Evolutionary conservation across 37 sponge, comb jelly and placozoan species (phyloP), one percentile per base, ranked within the genome.

Genomic region (Hexactinellida sp.): DNA sequence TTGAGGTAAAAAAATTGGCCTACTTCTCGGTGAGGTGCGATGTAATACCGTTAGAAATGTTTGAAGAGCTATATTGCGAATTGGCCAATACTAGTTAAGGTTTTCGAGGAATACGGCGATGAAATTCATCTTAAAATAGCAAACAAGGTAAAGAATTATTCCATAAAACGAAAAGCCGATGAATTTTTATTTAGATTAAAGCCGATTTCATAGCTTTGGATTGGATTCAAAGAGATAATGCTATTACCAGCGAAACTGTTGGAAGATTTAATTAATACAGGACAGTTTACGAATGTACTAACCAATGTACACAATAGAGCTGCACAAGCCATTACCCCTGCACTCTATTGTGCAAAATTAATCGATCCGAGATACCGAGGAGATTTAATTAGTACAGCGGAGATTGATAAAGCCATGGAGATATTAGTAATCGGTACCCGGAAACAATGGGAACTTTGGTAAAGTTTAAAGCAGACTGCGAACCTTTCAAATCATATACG

Each of bases 131-230:
- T 63, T 10, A 63, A 63, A 7, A 63, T 63, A 47, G 76, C 76
- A 25, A 63, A 63, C 76, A 63, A 63, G 76, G 76, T 63, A 10
- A 63, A 32, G 76, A 63, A 63, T 63, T 63, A 63, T 28, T 63
- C 76, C 30, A 63, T 63, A 63, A 23, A 63, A 63, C 76, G 76
- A 25, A 63, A 63, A 3, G 76, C 76, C 30, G 76, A 28, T 5
- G 76, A 63, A n/a, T 63, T 63, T 63, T 28, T 63, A 63, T 7
- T 63, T 63, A 63, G 76, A 63, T 63, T 63, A 63, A n/a, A 25
- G 30, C 76, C 76, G 30, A 63, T 63, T 63, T 63, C 76, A 63
- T 63, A 63, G 76, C 76, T 63, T 63, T 28, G 76, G 76, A 63
- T 63, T 25, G 76, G 76, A 63, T 63, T 63, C 76, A 63, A 63